These are phyloP conservation scores for Myotis vivesi DNA, from an alignment of 2,797 vertebrate genomes.

Conservation along the genomic window DNA sequence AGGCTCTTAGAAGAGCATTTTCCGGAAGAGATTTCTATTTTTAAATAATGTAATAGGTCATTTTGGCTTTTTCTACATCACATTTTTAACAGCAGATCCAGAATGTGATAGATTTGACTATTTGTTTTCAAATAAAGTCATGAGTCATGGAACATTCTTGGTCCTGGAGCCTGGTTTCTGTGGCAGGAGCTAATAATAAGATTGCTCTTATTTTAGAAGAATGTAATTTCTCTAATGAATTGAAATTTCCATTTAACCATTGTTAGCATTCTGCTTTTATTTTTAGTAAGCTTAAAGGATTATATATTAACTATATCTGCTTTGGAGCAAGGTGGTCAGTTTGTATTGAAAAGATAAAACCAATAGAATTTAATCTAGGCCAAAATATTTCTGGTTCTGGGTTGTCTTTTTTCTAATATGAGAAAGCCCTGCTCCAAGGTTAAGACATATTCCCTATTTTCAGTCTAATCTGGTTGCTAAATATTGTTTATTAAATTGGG, in stretches of 20 bases:
- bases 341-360: slow-evolving; percentile 23
- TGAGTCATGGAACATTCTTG: slow-evolving; percentile 48
- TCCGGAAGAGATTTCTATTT: slow-evolving; percentile 60
- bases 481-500: not conserved
- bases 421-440: not conserved
- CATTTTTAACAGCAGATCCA: not conserved
- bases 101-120: slow-evolving; percentile 36
- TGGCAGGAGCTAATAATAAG: not conserved
- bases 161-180: not conserved
- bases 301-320: not conserved
- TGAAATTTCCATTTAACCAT: slow-evolving; percentile 17
- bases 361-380: not conserved
- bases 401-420: not conserved
- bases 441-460: not conserved
- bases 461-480: not conserved
- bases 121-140: slow-evolving; percentile 50
- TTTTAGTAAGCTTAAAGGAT: slow-evolving; percentile 34
- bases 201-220: slow-evolving; percentile 34
- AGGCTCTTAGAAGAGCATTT: slow-evolving; percentile 12
- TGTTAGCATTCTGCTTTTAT: not conserved
- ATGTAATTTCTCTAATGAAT: not conserved
- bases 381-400: not conserved
- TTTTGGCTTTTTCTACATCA: slow-evolving; percentile 32
- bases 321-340: slow-evolving; percentile 3
- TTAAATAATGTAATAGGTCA: not conserved